Conservation (phyloP, 2,113 vertebrate species). For the Pontoporia blainvillei region DNA sequence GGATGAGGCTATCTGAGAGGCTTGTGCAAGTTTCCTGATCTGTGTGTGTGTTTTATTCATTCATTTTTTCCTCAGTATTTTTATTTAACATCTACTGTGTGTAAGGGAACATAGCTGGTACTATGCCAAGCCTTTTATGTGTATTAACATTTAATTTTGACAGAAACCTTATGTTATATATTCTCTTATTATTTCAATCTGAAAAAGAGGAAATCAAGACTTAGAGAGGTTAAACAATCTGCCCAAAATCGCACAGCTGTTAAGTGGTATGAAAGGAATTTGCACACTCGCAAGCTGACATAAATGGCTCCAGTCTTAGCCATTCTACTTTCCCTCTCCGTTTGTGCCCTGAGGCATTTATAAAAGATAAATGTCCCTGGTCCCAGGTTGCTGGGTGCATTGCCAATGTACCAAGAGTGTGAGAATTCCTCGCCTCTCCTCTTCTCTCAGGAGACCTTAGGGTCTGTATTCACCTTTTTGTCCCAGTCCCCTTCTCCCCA, state of each 20-base stretch:
- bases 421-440: neutral
- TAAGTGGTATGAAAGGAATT: neutral
- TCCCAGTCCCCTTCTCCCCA: neutral
- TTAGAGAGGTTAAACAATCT: neutral
- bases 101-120: neutral
- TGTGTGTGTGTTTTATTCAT: neutral
- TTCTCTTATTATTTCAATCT: neutral
- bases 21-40: too few species aligned
- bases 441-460: neutral
- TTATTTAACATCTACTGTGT: neutral
- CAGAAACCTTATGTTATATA: neutral
- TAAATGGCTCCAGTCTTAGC: neutral
- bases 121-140: neutral
- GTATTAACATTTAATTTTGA: neutral
- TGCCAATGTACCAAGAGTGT: neutral
- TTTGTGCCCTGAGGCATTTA: neutral
- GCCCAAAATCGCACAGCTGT: neutral
- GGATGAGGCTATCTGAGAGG: too few species aligned
- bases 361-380: neutral
- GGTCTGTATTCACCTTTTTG: neutral
- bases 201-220: neutral
- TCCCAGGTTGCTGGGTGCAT: neutral
- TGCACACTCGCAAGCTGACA: neutral
- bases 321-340: neutral
- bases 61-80: neutral